Conservation (phyloP, 2,888 invertebrate species). For the Drosophila mettleri region DNA sequence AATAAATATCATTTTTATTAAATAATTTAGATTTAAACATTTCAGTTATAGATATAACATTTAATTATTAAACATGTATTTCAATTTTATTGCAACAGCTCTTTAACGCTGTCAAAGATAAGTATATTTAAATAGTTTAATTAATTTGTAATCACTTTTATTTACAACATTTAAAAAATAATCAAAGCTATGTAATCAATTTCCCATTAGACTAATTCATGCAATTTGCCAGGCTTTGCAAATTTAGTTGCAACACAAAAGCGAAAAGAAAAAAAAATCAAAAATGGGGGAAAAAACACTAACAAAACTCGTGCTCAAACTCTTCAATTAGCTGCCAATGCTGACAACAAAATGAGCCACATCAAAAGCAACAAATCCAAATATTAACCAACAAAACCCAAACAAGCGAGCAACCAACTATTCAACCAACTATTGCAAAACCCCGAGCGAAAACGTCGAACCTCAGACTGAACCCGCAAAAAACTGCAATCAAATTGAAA, state of each 20-base stretch:
- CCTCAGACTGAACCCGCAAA: slow-evolving; percentile 25
- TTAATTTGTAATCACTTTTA: neutral
- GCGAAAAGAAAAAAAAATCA: slow-evolving; percentile 6
- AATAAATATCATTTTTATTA: too few species aligned
- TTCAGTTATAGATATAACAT: neutral
- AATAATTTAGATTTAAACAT: neutral
- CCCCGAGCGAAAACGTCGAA: slow-evolving; percentile 16
- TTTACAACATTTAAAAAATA: slow-evolving; percentile 4
- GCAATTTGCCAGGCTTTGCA: slow-evolving; percentile 9
- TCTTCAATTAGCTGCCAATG: slow-evolving; percentile 16
- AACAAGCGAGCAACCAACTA: slow-evolving; percentile 6
- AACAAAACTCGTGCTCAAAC: slow-evolving; percentile 8
- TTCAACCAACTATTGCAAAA: slow-evolving; percentile 34
- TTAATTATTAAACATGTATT: neutral
- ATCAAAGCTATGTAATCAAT: slow-evolving; percentile 6
- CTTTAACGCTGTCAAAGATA: neutral
- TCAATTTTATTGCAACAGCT: neutral
- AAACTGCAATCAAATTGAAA: slow-evolving; percentile 74
- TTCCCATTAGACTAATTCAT: slow-evolving; percentile 23
- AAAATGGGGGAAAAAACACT: too few species aligned
- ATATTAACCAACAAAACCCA: slow-evolving; percentile 42
- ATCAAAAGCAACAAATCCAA: slow-evolving; percentile 48
- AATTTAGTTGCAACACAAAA: slow-evolving; percentile 9
- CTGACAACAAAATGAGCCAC: slow-evolving; percentile 50
- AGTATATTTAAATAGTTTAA: neutral